These are phyloP conservation scores for Lutjanus erythropterus DNA, from an alignment of 2,113 vertebrate species.

Conservation along the genomic window DNA sequence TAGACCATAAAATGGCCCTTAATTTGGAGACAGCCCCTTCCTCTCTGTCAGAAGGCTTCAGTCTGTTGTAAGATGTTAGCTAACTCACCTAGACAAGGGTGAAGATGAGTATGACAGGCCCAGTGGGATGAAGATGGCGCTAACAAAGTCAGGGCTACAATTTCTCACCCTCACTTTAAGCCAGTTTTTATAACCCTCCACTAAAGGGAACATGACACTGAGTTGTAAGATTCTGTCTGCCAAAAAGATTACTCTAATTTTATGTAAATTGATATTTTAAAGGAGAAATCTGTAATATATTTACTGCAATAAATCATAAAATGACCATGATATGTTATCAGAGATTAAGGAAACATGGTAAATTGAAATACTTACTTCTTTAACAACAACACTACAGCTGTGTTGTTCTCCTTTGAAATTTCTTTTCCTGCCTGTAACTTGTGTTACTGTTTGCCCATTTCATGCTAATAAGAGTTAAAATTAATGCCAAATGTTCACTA, in stretches of 20 bases:
- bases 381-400: too few relatives aligned
- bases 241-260: background rate
- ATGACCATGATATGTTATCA: too few relatives aligned
- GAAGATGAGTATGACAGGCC: slow-evolving; percentile 26
- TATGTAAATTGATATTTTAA: background rate
- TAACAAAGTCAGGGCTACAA: background rate
- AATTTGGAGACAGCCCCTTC: slow-evolving; percentile 59
- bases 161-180: background rate
- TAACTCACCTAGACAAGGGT: slow-evolving; percentile 42
- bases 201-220: background rate
- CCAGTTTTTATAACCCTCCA: background rate
- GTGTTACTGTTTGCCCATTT: too few relatives aligned
- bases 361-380: too few relatives aligned
- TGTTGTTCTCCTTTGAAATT: too few relatives aligned
- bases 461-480: too few relatives aligned
- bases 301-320: too few relatives aligned
- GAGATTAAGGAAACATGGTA: too few relatives aligned
- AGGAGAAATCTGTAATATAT: too few relatives aligned
- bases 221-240: background rate
- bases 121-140: background rate
- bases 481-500: too few relatives aligned
- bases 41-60: slow-evolving; percentile 34
- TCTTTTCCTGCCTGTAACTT: too few relatives aligned
- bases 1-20: slow-evolving; percentile 72
- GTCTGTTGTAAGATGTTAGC: slow-evolving; percentile 21